These are phyloP conservation scores for Mormyrus iriodes DNA, from an alignment of 2,113 vertebrate species.

Conservation along the genomic window DNA sequence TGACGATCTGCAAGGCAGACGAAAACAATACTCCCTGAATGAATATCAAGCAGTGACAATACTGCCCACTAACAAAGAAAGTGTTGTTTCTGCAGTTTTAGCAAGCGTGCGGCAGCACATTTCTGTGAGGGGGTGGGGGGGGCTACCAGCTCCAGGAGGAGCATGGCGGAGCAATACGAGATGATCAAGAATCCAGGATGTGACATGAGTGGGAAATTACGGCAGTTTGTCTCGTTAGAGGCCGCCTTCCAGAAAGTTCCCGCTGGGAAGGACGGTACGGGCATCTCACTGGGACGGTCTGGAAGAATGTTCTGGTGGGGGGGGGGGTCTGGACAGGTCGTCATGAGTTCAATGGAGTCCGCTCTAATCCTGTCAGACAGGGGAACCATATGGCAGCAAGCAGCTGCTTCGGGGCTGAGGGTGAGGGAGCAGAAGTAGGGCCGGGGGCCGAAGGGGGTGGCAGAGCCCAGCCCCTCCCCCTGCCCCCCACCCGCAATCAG, in stretches of 20 bases:
- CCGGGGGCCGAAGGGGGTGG: conserved; percentile 18
- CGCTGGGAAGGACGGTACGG: neutral
- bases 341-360: neutral
- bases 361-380: conserved; percentile 47
- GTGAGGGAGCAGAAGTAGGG: conserved; percentile 36
- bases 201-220: conserved; percentile 10
- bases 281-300: neutral
- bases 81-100: conserved; percentile 12
- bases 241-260: neutral
- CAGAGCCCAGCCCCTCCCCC: too few species aligned
- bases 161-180: neutral
- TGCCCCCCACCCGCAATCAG: too few species aligned
- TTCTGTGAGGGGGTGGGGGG: neutral
- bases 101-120: conserved; percentile 2
- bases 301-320: neutral
- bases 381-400: conserved; percentile 41
- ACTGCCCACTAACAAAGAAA: neutral
- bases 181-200: neutral
- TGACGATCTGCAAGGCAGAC: neutral
- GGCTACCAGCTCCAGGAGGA: neutral
- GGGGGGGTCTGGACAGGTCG: neutral
- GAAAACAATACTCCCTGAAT: neutral
- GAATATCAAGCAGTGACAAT: neutral
- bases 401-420: neutral
- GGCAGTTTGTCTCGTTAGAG: neutral